phyloP scores from a whole-genome alignment of 35 echinoderm and acorn worm genomes.

The Holothuria glaberrima region DNA sequence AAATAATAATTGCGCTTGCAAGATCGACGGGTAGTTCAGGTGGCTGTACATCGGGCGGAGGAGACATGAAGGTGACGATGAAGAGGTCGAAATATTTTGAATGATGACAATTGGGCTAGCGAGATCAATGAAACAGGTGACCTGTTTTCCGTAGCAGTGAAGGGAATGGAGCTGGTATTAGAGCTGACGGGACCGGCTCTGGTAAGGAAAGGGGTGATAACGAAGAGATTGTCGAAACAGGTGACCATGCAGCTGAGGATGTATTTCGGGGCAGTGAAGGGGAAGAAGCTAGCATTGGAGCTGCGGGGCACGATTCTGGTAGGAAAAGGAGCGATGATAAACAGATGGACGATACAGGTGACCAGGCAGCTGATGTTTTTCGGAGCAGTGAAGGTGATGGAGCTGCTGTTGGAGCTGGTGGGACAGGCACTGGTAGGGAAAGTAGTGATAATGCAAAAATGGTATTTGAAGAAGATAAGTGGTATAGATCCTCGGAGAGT shows the following conservation, averaged over 20 bases:
- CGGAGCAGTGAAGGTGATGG: too few species aligned
- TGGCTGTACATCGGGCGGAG: neutral
- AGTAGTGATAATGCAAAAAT: too few species aligned
- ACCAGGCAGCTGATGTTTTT: too few species aligned
- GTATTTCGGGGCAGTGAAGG: neutral
- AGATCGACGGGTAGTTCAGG: too few species aligned
- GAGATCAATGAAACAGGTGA: neutral
- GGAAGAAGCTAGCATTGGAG: neutral
- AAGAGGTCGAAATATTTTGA: neutral
- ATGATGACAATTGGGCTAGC: neutral
- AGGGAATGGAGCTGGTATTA: neutral
- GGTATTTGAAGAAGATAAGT: neutral
- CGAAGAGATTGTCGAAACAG: neutral
- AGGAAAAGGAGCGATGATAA: too few species aligned
- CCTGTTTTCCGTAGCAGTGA: neutral
- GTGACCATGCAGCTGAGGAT: neutral
- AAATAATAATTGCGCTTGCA: too few species aligned
- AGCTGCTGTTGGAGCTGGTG: too few species aligned
- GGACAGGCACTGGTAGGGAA: too few species aligned
- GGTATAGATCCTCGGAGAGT: neutral
- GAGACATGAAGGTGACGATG: neutral
- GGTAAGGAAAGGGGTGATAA: conserved; percentile 4
- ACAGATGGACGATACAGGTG: too few species aligned
- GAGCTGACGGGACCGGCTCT: neutral
- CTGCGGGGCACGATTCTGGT: too few species aligned